Conservation (phyloP, 2,797 vertebrate species). For the Xiphophorus birchmanni region DNA sequence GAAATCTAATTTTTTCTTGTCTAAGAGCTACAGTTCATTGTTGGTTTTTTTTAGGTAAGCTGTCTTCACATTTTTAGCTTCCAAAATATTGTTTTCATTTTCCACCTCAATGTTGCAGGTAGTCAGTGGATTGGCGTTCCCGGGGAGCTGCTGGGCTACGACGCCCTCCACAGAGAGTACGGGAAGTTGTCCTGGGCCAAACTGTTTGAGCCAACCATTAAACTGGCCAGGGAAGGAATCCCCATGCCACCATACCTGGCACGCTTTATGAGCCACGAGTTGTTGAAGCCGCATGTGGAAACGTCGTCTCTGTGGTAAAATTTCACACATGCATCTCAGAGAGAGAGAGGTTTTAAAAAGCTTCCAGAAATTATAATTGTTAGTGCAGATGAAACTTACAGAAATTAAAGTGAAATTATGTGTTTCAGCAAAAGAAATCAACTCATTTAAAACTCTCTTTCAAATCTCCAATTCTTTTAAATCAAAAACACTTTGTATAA, state of each 20-base stretch:
- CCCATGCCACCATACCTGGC: conserved; percentile 69
- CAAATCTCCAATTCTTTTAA: conserved; percentile 13
- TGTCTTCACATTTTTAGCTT: neutral
- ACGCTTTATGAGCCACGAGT: accelerated
- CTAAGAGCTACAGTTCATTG: neutral
- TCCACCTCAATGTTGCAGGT: conserved; percentile 52
- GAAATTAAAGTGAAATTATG: neutral
- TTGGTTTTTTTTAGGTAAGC: neutral
- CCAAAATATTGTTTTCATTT: conserved; percentile 9
- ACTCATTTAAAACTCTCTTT: neutral
- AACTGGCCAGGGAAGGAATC: conserved; percentile 87
- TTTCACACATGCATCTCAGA: conserved; percentile 2
- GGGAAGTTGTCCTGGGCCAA: conserved; percentile 83
- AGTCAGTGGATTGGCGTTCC: conserved; percentile 89
- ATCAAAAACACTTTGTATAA: neutral
- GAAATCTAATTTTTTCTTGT: neutral
- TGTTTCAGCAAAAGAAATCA: neutral
- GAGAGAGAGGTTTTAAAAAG: neutral
- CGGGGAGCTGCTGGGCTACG: conserved; percentile 90
- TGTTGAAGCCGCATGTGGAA: conserved; percentile 12
- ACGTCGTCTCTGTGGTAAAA: conserved; percentile 70
- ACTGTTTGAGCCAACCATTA: conserved; percentile 83
- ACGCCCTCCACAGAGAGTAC: conserved; percentile 82
- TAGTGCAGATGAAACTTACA: neutral
- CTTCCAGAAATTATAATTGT: neutral